phyloP scores from a whole-genome alignment of 2,888 invertebrate species.

The Megamerina dolium region DNA sequence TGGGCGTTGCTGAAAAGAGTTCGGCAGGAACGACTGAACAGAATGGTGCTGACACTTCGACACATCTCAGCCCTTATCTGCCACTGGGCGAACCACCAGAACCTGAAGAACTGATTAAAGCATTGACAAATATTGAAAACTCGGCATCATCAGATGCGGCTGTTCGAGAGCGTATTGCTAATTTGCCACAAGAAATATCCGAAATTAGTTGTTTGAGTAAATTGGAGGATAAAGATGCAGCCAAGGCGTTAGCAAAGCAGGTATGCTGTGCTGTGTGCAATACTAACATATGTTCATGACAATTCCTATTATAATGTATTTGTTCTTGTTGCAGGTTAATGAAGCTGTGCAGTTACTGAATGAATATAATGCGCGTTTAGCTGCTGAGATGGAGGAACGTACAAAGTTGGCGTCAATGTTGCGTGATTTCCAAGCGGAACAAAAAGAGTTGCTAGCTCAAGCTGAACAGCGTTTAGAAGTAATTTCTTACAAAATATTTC shows the following conservation, averaged over 20 bases:
- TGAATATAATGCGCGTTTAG: conserved; percentile 82
- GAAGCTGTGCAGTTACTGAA: conserved; percentile 81
- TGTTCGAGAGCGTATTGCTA: conserved; percentile 87
- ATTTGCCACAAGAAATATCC: conserved; percentile 89
- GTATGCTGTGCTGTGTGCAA: no score
- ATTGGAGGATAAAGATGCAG: conserved; percentile 77
- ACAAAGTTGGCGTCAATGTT: conserved; percentile 81
- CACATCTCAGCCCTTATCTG: conserved; percentile 71
- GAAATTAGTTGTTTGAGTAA: conserved; percentile 82
- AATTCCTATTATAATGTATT: not conserved
- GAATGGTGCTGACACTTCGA: conserved; percentile 64
- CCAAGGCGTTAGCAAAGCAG: conserved; percentile 68
- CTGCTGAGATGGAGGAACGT: conserved; percentile 84
- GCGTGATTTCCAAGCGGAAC: conserved; percentile 78
- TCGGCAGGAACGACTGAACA: conserved; percentile 7
- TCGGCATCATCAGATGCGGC: conserved; percentile 93
- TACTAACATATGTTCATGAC: not conserved
- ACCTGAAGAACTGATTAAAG: conserved; percentile 85
- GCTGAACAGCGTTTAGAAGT: conserved; percentile 86
- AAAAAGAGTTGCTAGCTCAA: conserved; percentile 77
- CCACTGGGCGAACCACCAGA: conserved; percentile 83
- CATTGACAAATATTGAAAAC: conserved; percentile 79
- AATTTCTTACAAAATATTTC: conserved; percentile 8
- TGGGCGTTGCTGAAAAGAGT: conserved; percentile 50
- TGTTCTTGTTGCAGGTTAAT: conserved; percentile 51